A percentile compares a stretch with the other conserved stretches of the same genome.
Evolutionary conservation across 2,888 invertebrate species (phyloP).

Genomic region (Hypolimnas misippus): DNA sequence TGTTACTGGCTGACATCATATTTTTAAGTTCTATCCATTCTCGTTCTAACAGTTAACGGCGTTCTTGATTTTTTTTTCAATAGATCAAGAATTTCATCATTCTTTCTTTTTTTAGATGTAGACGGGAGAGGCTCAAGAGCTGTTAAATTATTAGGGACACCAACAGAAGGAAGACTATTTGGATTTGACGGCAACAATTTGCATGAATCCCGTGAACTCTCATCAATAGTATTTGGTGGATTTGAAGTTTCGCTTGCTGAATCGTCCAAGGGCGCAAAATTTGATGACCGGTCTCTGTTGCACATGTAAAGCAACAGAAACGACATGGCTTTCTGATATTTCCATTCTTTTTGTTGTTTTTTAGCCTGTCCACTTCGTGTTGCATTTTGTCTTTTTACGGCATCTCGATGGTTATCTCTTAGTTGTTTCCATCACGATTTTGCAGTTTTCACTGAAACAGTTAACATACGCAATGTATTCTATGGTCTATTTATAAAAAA

Average conservation of each 20-base stretch:
- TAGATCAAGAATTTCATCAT: slow-evolving; percentile 40
- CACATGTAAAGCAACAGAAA: slow-evolving; percentile 36
- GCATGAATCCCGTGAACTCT: slow-evolving; percentile 36
- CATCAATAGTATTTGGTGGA: slow-evolving; percentile 35
- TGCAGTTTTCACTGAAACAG: slow-evolving; percentile 38
- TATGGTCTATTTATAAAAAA: slow-evolving; percentile 18
- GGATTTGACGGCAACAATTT: slow-evolving; percentile 35
- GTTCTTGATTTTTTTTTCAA: slow-evolving; percentile 41
- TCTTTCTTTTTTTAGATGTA: slow-evolving; percentile 41
- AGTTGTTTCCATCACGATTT: slow-evolving; percentile 40
- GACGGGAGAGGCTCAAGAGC: slow-evolving; percentile 33
- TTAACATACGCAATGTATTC: slow-evolving; percentile 15
- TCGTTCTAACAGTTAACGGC: slow-evolving; percentile 36
- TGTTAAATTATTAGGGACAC: slow-evolving; percentile 36
- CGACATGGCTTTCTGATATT: slow-evolving; percentile 28
- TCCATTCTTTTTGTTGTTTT: slow-evolving; percentile 38
- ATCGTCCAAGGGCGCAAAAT: slow-evolving; percentile 27
- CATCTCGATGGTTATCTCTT: slow-evolving; percentile 41
- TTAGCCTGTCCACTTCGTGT: slow-evolving; percentile 40
- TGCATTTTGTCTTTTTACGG: slow-evolving; percentile 36
- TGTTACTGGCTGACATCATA: slow-evolving; percentile 34
- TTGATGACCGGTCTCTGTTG: slow-evolving; percentile 38
- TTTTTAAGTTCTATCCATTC: slow-evolving; percentile 41
- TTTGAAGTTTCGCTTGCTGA: slow-evolving; percentile 32
- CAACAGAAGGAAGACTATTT: slow-evolving; percentile 37